A percentile compares a stretch with the other conserved stretches of the same genome.
phyloP scores from a whole-genome alignment of 2,888 invertebrate species.

The Camponotus fellah region DNA sequence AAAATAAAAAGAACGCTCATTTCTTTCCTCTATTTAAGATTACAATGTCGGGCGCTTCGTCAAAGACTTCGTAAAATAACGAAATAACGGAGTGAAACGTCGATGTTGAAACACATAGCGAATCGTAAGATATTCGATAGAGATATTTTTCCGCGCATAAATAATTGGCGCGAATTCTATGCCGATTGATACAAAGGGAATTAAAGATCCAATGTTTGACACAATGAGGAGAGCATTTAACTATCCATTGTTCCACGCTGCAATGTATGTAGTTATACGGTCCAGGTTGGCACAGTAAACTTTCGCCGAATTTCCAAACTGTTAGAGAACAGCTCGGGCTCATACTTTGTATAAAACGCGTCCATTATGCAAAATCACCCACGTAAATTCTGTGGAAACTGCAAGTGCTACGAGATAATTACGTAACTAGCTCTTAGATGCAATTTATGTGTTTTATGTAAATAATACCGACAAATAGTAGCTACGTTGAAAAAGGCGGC shows the following conservation, averaged over 20 bases:
- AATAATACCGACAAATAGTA: slow-evolving; percentile 25
- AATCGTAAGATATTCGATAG: neutral
- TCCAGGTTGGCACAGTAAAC: slow-evolving; percentile 34
- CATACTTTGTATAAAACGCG: slow-evolving; percentile 43
- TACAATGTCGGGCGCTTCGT: neutral
- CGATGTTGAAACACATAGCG: neutral
- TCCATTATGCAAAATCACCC: slow-evolving; percentile 51
- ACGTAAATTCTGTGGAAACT: slow-evolving; percentile 45
- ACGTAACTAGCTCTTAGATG: slow-evolving; percentile 34
- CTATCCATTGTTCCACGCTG: slow-evolving; percentile 28
- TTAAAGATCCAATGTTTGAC: slow-evolving; percentile 16
- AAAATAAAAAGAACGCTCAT: slow-evolving; percentile 22
- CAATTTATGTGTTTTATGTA: slow-evolving; percentile 16
- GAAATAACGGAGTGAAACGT: neutral
- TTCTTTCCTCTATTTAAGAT: neutral
- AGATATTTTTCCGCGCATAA: neutral
- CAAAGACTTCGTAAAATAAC: neutral
- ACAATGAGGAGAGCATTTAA: neutral
- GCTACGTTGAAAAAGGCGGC: neutral
- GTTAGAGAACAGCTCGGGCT: slow-evolving; percentile 35
- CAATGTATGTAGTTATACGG: slow-evolving; percentile 43
- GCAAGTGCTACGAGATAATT: slow-evolving; percentile 46
- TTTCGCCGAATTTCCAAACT: slow-evolving; percentile 53
- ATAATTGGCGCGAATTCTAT: neutral
- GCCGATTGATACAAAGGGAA: slow-evolving; percentile 5